These are phyloP conservation scores for Malacosoma neustria DNA, from an alignment of 2,888 invertebrate genomes.

Conservation along the genomic window DNA sequence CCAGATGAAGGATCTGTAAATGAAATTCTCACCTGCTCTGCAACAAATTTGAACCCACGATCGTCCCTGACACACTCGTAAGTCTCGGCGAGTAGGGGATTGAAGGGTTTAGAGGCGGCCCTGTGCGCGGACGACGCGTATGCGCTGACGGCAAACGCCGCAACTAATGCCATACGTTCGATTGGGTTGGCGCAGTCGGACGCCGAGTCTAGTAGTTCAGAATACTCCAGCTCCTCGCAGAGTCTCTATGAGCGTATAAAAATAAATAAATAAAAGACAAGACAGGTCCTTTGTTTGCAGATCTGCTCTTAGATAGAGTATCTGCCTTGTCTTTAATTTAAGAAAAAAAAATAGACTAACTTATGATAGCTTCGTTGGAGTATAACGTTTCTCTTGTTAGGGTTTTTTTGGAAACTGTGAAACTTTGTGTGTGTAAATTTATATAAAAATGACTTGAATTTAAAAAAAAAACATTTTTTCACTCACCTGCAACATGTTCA, in stretches of 20 bases:
- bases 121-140: slow-evolving; percentile 84
- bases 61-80: slow-evolving; percentile 87
- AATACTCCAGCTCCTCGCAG: slow-evolving; percentile 90
- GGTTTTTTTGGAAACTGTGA: too few relatives aligned
- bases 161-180: slow-evolving; percentile 84
- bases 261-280: too few relatives aligned
- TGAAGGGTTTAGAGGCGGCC: slow-evolving; percentile 90
- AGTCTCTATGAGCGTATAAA: slow-evolving; percentile 78
- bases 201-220: slow-evolving; percentile 85
- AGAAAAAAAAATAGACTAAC: too few relatives aligned
- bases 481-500: slow-evolving; percentile 85
- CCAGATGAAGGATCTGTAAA: too few relatives aligned
- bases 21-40: slow-evolving; percentile 79
- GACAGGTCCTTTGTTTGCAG: too few relatives aligned
- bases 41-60: slow-evolving; percentile 83
- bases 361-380: too few relatives aligned
- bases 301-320: too few relatives aligned
- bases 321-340: too few relatives aligned
- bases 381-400: too few relatives aligned
- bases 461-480: too few relatives aligned
- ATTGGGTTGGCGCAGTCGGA: slow-evolving; percentile 77
- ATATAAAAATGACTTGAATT: too few relatives aligned
- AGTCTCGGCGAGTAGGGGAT: slow-evolving; percentile 88
- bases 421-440: too few relatives aligned
- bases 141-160: slow-evolving; percentile 87